Base-by-base conservation (phyloP, 1,140 invertebrate species). In the Anthonomus grandis region DNA sequence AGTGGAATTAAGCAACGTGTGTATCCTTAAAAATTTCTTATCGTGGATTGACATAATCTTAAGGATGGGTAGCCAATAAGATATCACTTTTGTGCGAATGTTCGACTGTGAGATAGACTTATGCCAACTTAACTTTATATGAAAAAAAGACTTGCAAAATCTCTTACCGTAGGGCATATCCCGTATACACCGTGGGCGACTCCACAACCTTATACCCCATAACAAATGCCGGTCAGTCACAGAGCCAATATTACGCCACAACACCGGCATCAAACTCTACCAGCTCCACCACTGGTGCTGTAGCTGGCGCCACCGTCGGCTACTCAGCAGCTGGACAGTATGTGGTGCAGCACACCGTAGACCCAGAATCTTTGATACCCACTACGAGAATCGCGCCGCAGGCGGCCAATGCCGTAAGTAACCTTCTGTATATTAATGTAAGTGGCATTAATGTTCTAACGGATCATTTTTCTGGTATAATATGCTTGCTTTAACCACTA, bases 111-210 rank as follows among this genome's bases (percentile, higher is more conserved):
- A n/a, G n/a, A n/a, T n/a, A n/a, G n/a, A n/a, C n/a, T n/a, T n/a
- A n/a, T n/a, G n/a, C n/a, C n/a, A n/a, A n/a, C n/a, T n/a, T n/a
- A n/a, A n/a, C n/a, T n/a, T n/a, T n/a, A n/a, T n/a, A n/a, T n/a
- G n/a, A n/a, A n/a, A n/a, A n/a, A n/a, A n/a, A n/a, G n/a, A n/a
- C n/a, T n/a, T n/a, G n/a, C n/a, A n/a, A n/a, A n/a, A n/a, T n/a
- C n/a, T n/a, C n/a, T n/a, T n/a, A n/a, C n/a, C n/a, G n/a, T 17
- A 89, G 89, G 83, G 83, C 85, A 60, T 92, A 91, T 78, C 87
- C 88, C 56, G 88, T 92, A 27, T 92, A 91, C 70, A 87, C 87
- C 51, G 89, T 91, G 55, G 86, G 85, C 5, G 85, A 86, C 71
- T 79, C 83, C 59, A 48, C 57, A 2, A 81, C 85, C 1, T 82